Conservation (phyloP, 2,888 invertebrate genomes). For the Callyntrura sp. region DNA sequence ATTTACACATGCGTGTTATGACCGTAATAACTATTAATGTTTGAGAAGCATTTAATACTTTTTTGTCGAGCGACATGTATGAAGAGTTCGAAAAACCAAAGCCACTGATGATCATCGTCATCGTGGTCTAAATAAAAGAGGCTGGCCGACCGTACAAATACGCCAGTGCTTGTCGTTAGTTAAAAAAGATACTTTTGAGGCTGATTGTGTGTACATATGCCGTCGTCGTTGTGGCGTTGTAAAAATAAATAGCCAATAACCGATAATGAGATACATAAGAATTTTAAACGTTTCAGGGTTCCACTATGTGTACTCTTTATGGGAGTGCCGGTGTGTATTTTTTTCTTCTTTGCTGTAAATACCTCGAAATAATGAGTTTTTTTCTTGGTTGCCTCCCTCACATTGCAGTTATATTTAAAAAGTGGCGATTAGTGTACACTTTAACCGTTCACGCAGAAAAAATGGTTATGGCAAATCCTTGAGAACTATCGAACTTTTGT, state of each 20-base stretch:
- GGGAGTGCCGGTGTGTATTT: background rate
- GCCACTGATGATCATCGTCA: background rate
- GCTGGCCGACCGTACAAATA: background rate
- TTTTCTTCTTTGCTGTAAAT: background rate
- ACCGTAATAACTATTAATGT: slow-evolving; percentile 1
- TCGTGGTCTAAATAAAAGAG: slow-evolving; percentile 10
- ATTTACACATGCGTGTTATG: slow-evolving; percentile 13
- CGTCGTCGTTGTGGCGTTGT: slow-evolving; percentile 29
- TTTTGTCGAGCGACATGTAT: background rate
- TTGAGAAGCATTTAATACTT: background rate
- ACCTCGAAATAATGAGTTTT: slow-evolving; percentile 31
- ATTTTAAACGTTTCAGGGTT: background rate
- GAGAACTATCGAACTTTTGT: slow-evolving; percentile 11
- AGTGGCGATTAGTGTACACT: background rate
- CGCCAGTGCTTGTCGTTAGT: background rate
- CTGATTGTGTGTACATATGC: background rate
- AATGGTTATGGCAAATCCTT: background rate
- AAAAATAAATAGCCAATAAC: slow-evolving; percentile 49
- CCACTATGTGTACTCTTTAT: slow-evolving; percentile 24
- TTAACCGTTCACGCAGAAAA: background rate
- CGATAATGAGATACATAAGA: slow-evolving; percentile 44
- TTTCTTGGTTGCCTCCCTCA: background rate
- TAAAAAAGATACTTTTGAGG: background rate
- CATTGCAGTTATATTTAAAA: background rate
- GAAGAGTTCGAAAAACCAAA: background rate